Percentiles rank a stretch among this genome's conserved stretches.
Evolutionary conservation across 2,888 invertebrate genomes (phyloP).

Genomic region (Drosophila kambysellisi): DNA sequence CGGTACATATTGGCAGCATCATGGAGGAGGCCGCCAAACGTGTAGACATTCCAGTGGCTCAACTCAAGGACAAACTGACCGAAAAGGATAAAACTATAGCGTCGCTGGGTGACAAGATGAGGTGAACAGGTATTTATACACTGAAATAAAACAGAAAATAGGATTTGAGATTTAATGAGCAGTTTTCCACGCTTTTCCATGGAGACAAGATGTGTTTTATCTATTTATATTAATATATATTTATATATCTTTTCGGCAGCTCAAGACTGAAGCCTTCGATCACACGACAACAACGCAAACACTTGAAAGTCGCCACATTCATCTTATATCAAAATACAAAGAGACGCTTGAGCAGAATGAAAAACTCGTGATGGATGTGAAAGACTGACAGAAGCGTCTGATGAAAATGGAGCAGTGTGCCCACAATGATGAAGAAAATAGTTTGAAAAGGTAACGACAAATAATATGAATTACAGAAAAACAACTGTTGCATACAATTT

Average conservation of each 20-base stretch:
- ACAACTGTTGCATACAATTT: background rate
- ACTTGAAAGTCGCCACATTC: conserved; percentile 69
- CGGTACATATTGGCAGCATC: conserved; percentile 86
- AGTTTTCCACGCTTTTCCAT: background rate
- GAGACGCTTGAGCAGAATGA: conserved; percentile 71
- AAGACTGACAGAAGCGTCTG: conserved; percentile 83
- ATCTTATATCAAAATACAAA: conserved; percentile 73
- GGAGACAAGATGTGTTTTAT: too few species aligned
- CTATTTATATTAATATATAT: background rate
- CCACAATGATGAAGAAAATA: conserved; percentile 86
- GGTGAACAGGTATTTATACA: background rate
- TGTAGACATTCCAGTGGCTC: conserved; percentile 87
- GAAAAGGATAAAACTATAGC: conserved; percentile 85
- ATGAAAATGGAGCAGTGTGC: conserved; percentile 87
- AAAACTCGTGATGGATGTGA: conserved; percentile 81
- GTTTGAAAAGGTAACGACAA: conserved; percentile 9
- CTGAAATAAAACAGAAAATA: background rate
- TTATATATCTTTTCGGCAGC: too few species aligned
- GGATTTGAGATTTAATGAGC: background rate
- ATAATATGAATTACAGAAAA: too few species aligned
- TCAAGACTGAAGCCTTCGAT: too few species aligned
- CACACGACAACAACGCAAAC: too few species aligned
- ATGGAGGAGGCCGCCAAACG: conserved; percentile 86
- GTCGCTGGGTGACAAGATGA: conserved; percentile 85
- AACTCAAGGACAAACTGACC: conserved; percentile 87